Percentiles rank a stretch among this genome's conserved stretches.
phyloP scores from a whole-genome alignment of 1,140 invertebrate species.

The Neuroterus valhalla region DNA sequence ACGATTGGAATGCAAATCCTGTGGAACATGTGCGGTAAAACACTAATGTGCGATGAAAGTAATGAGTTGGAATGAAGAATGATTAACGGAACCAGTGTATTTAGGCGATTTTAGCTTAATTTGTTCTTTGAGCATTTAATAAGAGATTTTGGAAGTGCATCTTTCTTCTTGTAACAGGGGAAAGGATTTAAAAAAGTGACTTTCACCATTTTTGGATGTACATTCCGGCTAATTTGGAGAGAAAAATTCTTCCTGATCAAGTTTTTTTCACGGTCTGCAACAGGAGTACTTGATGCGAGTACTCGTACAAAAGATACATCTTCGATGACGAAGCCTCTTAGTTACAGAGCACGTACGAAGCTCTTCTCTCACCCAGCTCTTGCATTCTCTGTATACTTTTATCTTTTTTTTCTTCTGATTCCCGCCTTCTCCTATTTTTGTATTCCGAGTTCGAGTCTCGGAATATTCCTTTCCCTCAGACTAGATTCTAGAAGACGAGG shows the following conservation, averaged over 20 bases:
- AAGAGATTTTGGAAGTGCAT: too few relatives aligned
- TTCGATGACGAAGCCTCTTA: slow-evolving; percentile 24
- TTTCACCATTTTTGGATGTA: too few relatives aligned
- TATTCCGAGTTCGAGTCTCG: slow-evolving; percentile 24
- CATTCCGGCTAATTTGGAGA: too few relatives aligned
- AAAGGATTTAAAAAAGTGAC: too few relatives aligned
- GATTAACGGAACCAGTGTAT: too few relatives aligned
- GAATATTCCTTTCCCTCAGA: background rate
- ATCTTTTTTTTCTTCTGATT: background rate
- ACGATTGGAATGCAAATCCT: too few relatives aligned
- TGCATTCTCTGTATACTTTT: background rate
- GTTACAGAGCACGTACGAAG: slow-evolving; percentile 17
- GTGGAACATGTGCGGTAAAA: too few relatives aligned
- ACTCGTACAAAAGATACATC: slow-evolving; percentile 23
- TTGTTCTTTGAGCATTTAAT: too few relatives aligned
- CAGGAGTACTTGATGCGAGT: slow-evolving; percentile 16
- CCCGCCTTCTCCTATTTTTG: background rate
- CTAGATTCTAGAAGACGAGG: background rate
- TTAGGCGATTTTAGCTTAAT: too few relatives aligned
- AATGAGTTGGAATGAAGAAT: too few relatives aligned
- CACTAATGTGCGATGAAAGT: too few relatives aligned
- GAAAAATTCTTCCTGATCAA: background rate
- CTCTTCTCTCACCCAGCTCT: slow-evolving; percentile 12
- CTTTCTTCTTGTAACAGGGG: too few relatives aligned
- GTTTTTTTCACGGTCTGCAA: background rate